Evolutionary conservation across 2,113 vertebrate genomes (phyloP), one percentile per base, ranked within the genome.

Genomic region (Gallinago undulata): DNA sequence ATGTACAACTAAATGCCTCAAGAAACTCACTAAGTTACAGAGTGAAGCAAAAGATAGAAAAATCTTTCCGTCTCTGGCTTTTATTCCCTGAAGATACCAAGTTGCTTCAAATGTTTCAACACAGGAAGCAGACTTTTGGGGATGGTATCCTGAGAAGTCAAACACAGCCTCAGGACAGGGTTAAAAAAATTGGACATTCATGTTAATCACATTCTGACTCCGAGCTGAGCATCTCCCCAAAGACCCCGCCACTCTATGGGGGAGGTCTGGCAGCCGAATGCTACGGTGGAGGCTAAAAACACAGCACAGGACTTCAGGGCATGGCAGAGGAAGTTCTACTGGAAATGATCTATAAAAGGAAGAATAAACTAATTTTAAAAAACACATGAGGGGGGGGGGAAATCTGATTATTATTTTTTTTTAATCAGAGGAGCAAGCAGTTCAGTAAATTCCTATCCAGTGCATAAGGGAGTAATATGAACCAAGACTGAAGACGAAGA

Each of bases 351-450:
- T 35, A 35, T 8, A 67, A 55, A 89, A 82, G 18, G 22, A 94
- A 91, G 41, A 89, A 53, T 16, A 72, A 95, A 28, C 10, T 35
- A 82, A 78, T 53, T 70, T 10, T 31, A 15, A 87, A 91, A 63
- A 30, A 41, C 16, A 23, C 33, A 13, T 27, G 7, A 11, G 0
- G 0, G 2, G 16, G 0, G 0, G 2, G 1, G 2, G 19, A n/a
- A 64, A 37, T 31, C 24, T 45, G 19, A 4, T 51, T 43, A 3
- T 51, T 50, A 27, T 12, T 48, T 39, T 14, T 56, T 63, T 37
- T 85, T 56, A 78, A 39, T 45, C 57, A 83, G 39, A 78, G 31
- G 7, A 82, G 15, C 7, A 56, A 81, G 24, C 18, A 90, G 35
- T 37, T 90, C 74, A 47, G 33, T 67, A 74, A 56, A 75, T 84